Evolutionary conservation across 2,797 vertebrate genomes (phyloP), one percentile per base, ranked within the genome.

Genomic region (Apogon hyalosoma): DNA sequence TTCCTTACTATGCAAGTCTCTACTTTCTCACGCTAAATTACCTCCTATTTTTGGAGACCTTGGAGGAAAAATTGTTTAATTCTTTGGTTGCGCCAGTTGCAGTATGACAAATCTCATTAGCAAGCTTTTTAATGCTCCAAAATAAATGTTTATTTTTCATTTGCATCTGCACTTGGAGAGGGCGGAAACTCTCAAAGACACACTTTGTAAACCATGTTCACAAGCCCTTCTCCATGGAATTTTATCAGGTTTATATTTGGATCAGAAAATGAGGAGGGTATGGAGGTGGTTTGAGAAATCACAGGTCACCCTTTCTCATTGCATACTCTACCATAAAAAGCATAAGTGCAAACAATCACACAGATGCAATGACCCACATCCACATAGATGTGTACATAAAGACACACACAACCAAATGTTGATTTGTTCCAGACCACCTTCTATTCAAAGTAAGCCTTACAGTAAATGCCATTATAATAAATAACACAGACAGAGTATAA

Each of bases 231-330:
- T 72, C 49, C 16, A 0, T 58, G 75, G 80, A 88, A 89, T 88
- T 88, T 90, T 90, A 92, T 93, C 90, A 73, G 81, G 71, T 85
- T 91, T 93, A 92, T 90, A 91, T 93, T 92, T 93, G 82, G 92
- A 89, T 79, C 68, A 41, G 59, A 72, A 57, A 81, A 56, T 24
- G 57, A 64, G 79, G 58, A 45, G 73, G 61, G 75, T 52, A 67
- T 46, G 53, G 63, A 70, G 84, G 75, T 60, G 24, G 70, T 73
- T 59, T 88, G 88, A 91, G 76, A 92, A 80, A 84, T 73, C 75
- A 48, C 89, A 91, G 90, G 69, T 86, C 90, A 71, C 76, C 63
- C 67, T 83, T 68, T 84, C 62, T 71, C 68, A 75, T 75, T 81
- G 74, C 66, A 73, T 79, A 57, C 70, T 71, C 77, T 10, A 63